Evolutionary conservation across 2,113 vertebrate genomes (phyloP).

Genomic region (Zapus hudsonius): DNA sequence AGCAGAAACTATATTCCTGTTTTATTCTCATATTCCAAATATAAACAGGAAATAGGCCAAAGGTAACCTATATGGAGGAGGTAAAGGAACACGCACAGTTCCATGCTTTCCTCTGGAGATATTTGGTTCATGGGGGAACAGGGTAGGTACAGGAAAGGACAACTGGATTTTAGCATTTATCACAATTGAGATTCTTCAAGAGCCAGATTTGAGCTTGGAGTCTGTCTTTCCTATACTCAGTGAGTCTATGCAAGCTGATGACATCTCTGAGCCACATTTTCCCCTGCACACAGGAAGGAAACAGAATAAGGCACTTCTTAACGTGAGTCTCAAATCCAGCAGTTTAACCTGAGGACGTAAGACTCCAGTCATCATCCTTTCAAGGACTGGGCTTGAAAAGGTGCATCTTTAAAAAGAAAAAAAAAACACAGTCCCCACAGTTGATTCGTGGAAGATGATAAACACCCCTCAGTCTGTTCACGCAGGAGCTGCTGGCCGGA

Average conservation of each 20-base stretch:
- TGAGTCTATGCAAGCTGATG: neutral
- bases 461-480: neutral
- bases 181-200: neutral
- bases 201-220: neutral
- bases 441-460: conserved; percentile 33
- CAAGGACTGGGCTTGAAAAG: neutral
- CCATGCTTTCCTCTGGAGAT: neutral
- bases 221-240: neutral
- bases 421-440: neutral
- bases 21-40: neutral
- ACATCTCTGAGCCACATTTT: neutral
- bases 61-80: neutral
- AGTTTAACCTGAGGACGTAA: neutral
- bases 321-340: neutral
- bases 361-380: neutral
- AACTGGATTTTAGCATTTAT: neutral
- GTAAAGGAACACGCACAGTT: neutral
- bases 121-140: neutral
- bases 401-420: neutral
- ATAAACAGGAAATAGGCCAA: conserved; percentile 9
- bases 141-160: neutral
- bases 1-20: neutral
- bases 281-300: neutral
- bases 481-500: neutral
- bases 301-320: fast-evolving